These are phyloP conservation scores for Tachuris rubrigastra DNA, from an alignment of 2,113 vertebrate genomes.

Conservation along the genomic window DNA sequence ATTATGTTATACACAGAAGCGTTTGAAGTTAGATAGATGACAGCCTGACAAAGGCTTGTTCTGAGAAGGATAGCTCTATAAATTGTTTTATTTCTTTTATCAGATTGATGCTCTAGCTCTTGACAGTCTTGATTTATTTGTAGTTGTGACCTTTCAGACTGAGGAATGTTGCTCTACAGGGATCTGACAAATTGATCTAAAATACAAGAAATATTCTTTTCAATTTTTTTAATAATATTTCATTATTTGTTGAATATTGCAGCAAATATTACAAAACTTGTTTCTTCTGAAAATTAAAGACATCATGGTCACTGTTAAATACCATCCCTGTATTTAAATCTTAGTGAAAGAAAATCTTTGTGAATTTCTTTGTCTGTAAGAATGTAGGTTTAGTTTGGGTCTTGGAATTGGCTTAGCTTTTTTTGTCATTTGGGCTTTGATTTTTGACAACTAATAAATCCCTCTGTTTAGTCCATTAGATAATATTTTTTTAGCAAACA, in stretches of 20 bases:
- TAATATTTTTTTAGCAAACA: neutral
- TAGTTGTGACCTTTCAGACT: neutral
- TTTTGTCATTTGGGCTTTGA: neutral
- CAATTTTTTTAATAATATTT: neutral
- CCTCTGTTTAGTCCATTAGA: neutral
- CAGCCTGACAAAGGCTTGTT: neutral
- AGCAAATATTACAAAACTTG: neutral
- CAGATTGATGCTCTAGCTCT: neutral
- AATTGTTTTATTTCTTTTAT: slow-evolving; percentile 18
- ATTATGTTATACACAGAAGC: neutral
- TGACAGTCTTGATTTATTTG: slow-evolving; percentile 9
- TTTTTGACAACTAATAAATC: neutral
- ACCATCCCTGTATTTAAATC: neutral
- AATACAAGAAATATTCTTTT: neutral
- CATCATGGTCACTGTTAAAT: neutral
- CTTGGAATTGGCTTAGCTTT: neutral
- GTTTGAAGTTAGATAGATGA: neutral
- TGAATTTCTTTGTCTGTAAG: neutral
- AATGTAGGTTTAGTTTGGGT: neutral
- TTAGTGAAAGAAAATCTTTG: neutral
- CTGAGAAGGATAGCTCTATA: neutral
- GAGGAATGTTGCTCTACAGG: neutral
- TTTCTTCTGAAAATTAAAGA: neutral
- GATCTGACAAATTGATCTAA: neutral
- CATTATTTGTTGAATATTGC: neutral